These are phyloP conservation scores for Corythoichthys haematopterus DNA, from an alignment of 2,113 vertebrate genomes.

Conservation along the genomic window DNA sequence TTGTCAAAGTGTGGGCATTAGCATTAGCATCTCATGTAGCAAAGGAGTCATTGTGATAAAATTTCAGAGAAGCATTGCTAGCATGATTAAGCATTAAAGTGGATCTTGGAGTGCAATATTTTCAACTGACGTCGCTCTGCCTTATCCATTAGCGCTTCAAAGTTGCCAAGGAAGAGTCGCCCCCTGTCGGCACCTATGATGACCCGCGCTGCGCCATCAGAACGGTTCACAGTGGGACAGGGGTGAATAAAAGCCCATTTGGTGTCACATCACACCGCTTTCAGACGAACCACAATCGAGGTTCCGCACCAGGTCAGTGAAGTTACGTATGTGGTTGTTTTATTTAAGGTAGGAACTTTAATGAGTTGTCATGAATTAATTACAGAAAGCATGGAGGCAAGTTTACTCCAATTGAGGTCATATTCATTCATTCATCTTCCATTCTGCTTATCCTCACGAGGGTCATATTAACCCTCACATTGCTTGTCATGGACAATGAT, in stretches of 20 bases:
- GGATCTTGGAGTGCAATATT: neutral
- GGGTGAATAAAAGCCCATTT: conserved; percentile 70
- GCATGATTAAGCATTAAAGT: neutral
- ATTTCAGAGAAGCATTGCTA: neutral
- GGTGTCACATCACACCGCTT: conserved; percentile 68
- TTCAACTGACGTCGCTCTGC: neutral
- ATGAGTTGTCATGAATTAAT: no score
- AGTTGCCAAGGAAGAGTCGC: conserved; percentile 66
- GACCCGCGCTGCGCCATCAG: conserved; percentile 68
- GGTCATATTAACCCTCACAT: no score
- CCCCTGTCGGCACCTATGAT: conserved; percentile 75
- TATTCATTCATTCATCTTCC: no score
- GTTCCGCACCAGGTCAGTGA: conserved; percentile 64
- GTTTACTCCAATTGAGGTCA: no score
- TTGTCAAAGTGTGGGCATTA: neutral
- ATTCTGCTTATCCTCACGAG: no score
- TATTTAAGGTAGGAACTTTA: no score
- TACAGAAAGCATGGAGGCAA: no score
- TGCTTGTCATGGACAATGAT: no score
- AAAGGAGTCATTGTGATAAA: neutral
- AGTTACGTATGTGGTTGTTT: no score
- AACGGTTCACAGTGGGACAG: conserved; percentile 61
- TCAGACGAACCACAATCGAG: conserved; percentile 26
- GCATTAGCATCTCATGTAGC: neutral
- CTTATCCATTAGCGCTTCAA: conserved; percentile 68